Evolutionary conservation across 2,888 invertebrate genomes (phyloP).

Genomic region (Drosophila setosimentum): DNA sequence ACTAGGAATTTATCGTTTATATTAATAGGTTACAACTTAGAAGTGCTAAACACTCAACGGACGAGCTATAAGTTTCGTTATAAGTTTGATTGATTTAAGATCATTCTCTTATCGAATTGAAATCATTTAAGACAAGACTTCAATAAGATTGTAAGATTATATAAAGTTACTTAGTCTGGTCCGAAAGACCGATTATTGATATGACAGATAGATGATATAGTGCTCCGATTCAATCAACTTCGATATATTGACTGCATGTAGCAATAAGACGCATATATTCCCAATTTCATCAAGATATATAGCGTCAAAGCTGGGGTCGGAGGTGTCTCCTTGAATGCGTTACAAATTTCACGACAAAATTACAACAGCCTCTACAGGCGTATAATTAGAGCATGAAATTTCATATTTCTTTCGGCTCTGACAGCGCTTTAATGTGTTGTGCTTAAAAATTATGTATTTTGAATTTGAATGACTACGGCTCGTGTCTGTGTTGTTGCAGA

Average conservation of each 20-base stretch:
- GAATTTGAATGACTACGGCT: conserved; percentile 9
- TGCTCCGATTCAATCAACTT: not conserved
- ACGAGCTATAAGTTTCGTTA: not conserved
- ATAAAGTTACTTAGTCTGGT: not conserved
- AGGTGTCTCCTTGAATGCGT: not conserved
- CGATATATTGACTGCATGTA: not conserved
- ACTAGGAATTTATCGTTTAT: not conserved
- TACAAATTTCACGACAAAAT: not conserved
- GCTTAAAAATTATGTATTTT: conserved; percentile 11
- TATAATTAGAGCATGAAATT: conserved; percentile 10
- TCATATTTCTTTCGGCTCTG: not conserved
- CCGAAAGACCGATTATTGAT: not conserved
- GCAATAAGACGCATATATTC: not conserved
- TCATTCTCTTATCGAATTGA: not conserved
- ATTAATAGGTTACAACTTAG: not conserved
- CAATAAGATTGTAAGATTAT: not conserved
- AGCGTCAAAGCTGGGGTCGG: not conserved
- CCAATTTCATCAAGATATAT: not conserved
- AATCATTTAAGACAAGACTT: not conserved
- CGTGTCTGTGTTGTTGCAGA: conserved; percentile 14
- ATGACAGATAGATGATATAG: not conserved
- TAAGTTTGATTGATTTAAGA: not conserved
- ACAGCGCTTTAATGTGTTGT: conserved; percentile 8
- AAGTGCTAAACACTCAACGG: not conserved
- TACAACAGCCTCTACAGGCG: not conserved